Base-by-base conservation (phyloP, 2,888 invertebrate genomes). In the Heliconius charithonia region DNA sequence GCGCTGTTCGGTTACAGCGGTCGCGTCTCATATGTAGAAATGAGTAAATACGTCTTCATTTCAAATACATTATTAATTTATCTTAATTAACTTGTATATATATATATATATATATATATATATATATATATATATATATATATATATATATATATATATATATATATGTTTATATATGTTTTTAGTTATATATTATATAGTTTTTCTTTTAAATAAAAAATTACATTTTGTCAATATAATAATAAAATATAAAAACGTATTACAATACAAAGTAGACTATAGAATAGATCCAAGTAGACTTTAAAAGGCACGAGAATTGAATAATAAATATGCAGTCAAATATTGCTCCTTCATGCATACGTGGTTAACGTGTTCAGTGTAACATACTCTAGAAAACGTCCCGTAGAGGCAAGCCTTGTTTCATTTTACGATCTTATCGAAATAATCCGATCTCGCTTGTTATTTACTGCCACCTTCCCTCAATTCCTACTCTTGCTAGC, bases 361-460 rank as follows among this genome's bases (percentile, higher is more conserved):
- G 80, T 79, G 81, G 80, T 81, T 81, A 80, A 79, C 80, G 71
- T 81, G 78, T 77, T 77, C 77, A 51, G 76, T 81, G 79, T 77
- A 83, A 82, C 80, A 78, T 83, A 83, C 83, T 84, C 83, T 83
- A 81, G 82, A 90, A 91, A 92, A 89, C 89, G 91, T 93, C 92
- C 90, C 91, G 87, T 85, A 85, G 90, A 89, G 89, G 88, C 91
- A 86, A 89, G 91, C 89, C 92, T 93, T 95, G 93, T 94, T 95
- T 94, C 93, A 93, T 94, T 94, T 94, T 94, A 95, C 92, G 94
- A 94, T 93, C 93, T 94, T 94, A 94, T 94, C 94, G 94, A 94
- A 93, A 94, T 94, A 94, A 94, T 95, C 93, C 93, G 92, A 95
- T 93, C 94, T 91, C 88, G 87, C 90, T 91, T 91, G 92, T 94